phyloP scores from a whole-genome alignment of 1,140 invertebrate genomes.

The Hyles vespertilio region DNA sequence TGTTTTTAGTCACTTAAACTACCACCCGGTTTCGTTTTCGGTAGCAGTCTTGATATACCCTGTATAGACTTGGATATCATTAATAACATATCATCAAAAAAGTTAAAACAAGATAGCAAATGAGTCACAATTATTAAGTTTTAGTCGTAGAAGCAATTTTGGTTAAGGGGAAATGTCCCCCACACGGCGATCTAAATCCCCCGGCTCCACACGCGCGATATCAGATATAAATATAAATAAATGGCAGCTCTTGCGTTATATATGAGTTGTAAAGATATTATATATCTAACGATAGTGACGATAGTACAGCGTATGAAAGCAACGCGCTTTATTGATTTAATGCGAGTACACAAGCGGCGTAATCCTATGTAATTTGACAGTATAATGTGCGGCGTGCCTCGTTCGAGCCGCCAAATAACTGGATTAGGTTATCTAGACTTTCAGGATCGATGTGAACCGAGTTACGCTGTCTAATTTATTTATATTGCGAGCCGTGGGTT shows the following conservation, averaged over 20 bases:
- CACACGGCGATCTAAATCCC: too few species aligned
- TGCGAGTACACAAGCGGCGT: constrained; percentile 17
- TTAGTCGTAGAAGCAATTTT: too few species aligned
- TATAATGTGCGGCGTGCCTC: constrained; percentile 5
- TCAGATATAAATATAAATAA: constrained; percentile 58
- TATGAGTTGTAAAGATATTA: constrained; percentile 41
- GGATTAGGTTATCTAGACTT: constrained; percentile 6
- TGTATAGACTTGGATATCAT: too few species aligned
- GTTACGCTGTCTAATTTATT: too few species aligned
- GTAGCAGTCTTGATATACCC: too few species aligned
- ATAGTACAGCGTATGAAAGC: constrained; percentile 20
- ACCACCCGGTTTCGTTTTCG: too few species aligned
- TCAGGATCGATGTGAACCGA: not conserved
- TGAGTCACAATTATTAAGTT: too few species aligned
- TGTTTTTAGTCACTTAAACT: too few species aligned
- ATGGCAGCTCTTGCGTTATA: constrained; percentile 40
- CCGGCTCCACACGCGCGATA: constrained; percentile 24
- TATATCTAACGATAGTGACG: constrained; percentile 24
- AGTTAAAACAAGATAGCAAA: too few species aligned
- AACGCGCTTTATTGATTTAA: constrained; percentile 35
- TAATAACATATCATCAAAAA: too few species aligned
- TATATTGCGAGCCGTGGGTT: too few species aligned
- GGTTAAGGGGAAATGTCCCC: too few species aligned
- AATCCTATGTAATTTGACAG: constrained; percentile 24
- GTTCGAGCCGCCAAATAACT: not conserved